Conservation (phyloP, 2,797 vertebrate genomes). For the Borostomias antarcticus region DNA sequence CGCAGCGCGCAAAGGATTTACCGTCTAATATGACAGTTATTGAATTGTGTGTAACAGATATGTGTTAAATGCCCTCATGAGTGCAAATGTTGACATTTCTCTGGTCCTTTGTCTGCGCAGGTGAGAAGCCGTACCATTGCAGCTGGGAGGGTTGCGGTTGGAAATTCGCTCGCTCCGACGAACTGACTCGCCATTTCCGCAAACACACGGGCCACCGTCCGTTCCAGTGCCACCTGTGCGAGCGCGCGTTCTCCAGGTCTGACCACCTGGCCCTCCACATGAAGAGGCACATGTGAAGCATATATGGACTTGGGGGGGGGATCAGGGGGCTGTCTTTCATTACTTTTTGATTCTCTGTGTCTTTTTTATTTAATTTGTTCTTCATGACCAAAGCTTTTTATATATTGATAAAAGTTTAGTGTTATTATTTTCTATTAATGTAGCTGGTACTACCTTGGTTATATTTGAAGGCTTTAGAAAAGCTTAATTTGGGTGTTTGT, state of each 20-base stretch:
- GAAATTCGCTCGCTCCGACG: slow-evolving; percentile 97
- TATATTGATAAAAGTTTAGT: slow-evolving; percentile 70
- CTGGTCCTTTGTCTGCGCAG: slow-evolving; percentile 64
- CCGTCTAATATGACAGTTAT: not conserved
- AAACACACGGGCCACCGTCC: slow-evolving; percentile 98
- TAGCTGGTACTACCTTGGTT: slow-evolving; percentile 87
- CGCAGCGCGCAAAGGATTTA: no score
- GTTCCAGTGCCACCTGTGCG: slow-evolving; percentile 98
- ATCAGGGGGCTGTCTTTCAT: slow-evolving; percentile 34
- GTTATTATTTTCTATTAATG: slow-evolving; percentile 78
- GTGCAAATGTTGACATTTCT: not conserved
- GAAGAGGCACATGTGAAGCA: slow-evolving; percentile 94
- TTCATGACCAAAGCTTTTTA: slow-evolving; percentile 71
- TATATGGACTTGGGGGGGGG: slow-evolving; percentile 2
- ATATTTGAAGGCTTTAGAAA: slow-evolving; percentile 69
- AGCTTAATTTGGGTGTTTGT: slow-evolving; percentile 68
- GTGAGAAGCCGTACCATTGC: slow-evolving; percentile 99
- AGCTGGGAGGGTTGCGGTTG: slow-evolving; percentile 99
- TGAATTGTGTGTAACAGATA: no score
- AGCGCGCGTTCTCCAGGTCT: slow-evolving; percentile 95
- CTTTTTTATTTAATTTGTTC: slow-evolving; percentile 75
- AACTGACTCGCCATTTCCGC: slow-evolving; percentile 97
- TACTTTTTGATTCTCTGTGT: slow-evolving; percentile 60
- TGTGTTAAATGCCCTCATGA: no score
- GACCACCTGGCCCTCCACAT: slow-evolving; percentile 98